phyloP scores from a whole-genome alignment of 1,140 invertebrate genomes.

The Macrotrachela quadricornifera region DNA sequence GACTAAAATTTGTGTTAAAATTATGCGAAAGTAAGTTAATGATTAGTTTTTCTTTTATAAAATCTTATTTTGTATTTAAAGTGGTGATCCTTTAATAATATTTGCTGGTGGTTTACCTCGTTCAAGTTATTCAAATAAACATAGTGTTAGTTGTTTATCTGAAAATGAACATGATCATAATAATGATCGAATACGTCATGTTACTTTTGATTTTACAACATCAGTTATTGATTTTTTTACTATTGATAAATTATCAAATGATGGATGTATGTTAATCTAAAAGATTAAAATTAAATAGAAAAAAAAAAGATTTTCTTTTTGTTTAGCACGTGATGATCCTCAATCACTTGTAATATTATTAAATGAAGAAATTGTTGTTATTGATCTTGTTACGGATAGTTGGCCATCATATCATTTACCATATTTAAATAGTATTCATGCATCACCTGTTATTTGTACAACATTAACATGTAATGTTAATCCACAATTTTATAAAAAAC shows the following conservation, averaged over 20 bases:
- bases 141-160: slow-evolving; percentile 49
- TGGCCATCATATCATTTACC: slow-evolving; percentile 60
- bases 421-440: slow-evolving; percentile 70
- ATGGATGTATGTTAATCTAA: too few relatives aligned
- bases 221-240: slow-evolving; percentile 45
- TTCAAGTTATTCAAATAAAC: slow-evolving; percentile 66
- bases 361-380: slow-evolving; percentile 75
- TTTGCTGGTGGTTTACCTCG: slow-evolving; percentile 76
- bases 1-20: slow-evolving; percentile 25
- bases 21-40: neutral
- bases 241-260: slow-evolving; percentile 14
- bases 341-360: slow-evolving; percentile 51
- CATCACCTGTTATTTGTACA: slow-evolving; percentile 60
- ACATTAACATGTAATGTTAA: slow-evolving; percentile 52
- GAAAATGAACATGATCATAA: slow-evolving; percentile 33
- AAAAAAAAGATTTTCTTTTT: slow-evolving; percentile 22
- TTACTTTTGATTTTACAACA: slow-evolving; percentile 82
- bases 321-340: slow-evolving; percentile 29
- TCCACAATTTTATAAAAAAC: slow-evolving; percentile 30
- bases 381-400: slow-evolving; percentile 55
- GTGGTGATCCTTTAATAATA: slow-evolving; percentile 37
- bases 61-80: too few relatives aligned
- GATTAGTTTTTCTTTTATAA: too few relatives aligned
- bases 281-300: too few relatives aligned
- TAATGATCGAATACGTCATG: slow-evolving; percentile 32